Base-by-base conservation (phyloP, 1,140 invertebrate genomes). In the Pollicipes pollicipes region DNA sequence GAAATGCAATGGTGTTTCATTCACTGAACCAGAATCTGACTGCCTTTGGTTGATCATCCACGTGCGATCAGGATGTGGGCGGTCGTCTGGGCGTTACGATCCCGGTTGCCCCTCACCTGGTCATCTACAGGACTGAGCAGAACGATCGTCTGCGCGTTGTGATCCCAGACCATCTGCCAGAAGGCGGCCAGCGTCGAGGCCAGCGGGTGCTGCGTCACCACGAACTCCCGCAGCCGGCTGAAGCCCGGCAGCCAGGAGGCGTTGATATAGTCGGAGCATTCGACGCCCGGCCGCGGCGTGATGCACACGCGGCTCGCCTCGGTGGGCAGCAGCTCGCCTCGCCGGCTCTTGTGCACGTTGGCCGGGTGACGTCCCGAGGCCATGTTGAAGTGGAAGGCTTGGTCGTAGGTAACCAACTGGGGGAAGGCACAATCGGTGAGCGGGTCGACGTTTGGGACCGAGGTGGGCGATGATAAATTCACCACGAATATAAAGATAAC, bases 211-310 rank as follows among this genome's bases (percentile, higher is more conserved):
- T 96, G 93, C 75, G 89, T 91, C 24, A 68, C 58, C 10, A 73
- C 73, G 71, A 64, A 73, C 35, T 70, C 72, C 4, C 69, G 30
- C 27, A 30, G 21, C 58, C 69, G 31, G 45, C 68, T 67, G 68
- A 73, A 73, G 37, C 72, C 72, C 45, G 70, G n/a, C 73, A 95
- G 83, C 88, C 92, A 96, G 10, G 92, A 91, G 13, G 92, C 93
- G 81, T 97, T 97, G 75, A 96, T 92, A 78, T 96, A 96, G 78
- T 97, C 93, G 73, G 90, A 93, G 29, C 93, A 93, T 81, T 95
- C 93, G 72, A 92, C 87, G 27, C 92, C 93, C 0, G 93, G 90
- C 80, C 91, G 90, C 31, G 91, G 90, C 28, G 93, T 92, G 69
- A 97, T 83, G 79, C 91, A 88, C 29, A 96, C 93, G 37, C 93